Evolutionary conservation across 2,113 vertebrate species (phyloP).

Genomic region (Misgurnus mizolepis): DNA sequence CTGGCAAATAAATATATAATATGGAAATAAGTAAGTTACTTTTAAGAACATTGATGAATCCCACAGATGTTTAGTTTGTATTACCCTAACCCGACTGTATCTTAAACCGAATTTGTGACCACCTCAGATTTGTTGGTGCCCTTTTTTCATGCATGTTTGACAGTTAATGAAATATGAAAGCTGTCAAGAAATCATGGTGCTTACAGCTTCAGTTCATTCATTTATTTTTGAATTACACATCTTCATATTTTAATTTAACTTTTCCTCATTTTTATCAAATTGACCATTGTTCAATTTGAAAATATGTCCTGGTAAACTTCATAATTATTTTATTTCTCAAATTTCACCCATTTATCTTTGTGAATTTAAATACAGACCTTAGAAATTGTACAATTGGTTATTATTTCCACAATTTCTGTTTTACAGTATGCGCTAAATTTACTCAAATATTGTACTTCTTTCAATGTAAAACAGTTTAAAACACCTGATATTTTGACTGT

Average conservation of each 20-base stretch:
- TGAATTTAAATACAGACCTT: no score
- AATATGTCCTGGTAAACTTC: no score
- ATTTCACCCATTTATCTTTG: no score
- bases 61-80: not conserved
- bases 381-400: not conserved
- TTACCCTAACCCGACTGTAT: not conserved
- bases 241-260: not conserved
- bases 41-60: not conserved
- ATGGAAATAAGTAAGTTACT: not conserved
- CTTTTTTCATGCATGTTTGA: not conserved
- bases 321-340: no score
- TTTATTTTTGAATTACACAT: not conserved
- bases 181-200: slow-evolving; percentile 4
- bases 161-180: not conserved
- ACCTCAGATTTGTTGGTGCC: not conserved
- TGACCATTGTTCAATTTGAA: not conserved
- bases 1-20: not conserved
- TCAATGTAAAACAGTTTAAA: no score
- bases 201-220: not conserved
- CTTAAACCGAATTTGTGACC: not conserved
- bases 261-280: not conserved
- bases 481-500: not conserved
- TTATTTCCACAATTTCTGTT: no score
- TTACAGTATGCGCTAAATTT: no score
- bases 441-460: no score